Base-by-base conservation (phyloP, 2,888 invertebrate species). In the Ophioninae sp. region DNA sequence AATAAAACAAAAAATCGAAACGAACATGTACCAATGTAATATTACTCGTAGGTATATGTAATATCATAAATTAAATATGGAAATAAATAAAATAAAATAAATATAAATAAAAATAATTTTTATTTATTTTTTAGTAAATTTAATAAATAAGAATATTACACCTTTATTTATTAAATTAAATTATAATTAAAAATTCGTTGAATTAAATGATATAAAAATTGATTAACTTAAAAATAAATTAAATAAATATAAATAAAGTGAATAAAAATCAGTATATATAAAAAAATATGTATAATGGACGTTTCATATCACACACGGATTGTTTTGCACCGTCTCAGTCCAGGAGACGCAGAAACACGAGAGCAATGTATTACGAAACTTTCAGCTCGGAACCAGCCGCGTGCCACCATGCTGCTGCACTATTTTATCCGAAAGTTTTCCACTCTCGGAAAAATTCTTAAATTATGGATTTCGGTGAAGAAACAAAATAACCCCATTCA, bases 1-100 rank as follows among this genome's bases (percentile, higher is more conserved):
- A 92, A 92, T 92, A 92, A 91, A 92, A 90, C 90, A 91, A 90
- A 90, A 90, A 91, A 91, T 90, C 90, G 90, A 88, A 89, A 89
- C 89, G 89, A 88, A 69, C 41, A 37, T 10, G n/a, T 44, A 10
- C 6, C 41, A 68, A n/a, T n/a, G n/a, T n/a, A n/a, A n/a, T n/a
- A n/a, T n/a, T n/a, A n/a, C n/a, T n/a, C n/a, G n/a, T n/a, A n/a
- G n/a, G n/a, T n/a, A n/a, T n/a, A n/a, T n/a, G n/a, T n/a, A n/a
- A n/a, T n/a, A n/a, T n/a, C n/a, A n/a, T n/a, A n/a, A n/a, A n/a
- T n/a, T n/a, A n/a, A n/a, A n/a, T n/a, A n/a, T n/a, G n/a, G n/a
- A n/a, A n/a, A n/a, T n/a, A n/a, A n/a, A n/a, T n/a, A n/a, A n/a
- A n/a, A n/a, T n/a, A n/a, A n/a, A n/a, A n/a, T n/a, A n/a, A n/a